Evolutionary conservation across 2,797 vertebrate species (phyloP).

Genomic region (Chiloscyllium punctatum): DNA sequence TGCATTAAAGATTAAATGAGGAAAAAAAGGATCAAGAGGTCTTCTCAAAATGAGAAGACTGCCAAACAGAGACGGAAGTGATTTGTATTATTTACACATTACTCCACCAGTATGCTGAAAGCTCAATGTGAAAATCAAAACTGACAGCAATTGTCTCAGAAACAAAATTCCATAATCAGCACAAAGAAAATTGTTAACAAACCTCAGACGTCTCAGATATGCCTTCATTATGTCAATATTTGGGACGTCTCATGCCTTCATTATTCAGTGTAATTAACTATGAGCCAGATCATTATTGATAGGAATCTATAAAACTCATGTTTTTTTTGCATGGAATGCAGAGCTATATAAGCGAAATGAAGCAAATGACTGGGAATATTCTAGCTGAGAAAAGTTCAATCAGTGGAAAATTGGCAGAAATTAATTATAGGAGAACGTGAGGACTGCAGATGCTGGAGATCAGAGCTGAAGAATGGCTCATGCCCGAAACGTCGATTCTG

Average conservation of each 20-base stretch:
- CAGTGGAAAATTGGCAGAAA: background rate
- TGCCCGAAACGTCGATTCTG: no score
- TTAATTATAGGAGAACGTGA: no score
- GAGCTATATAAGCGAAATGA: background rate
- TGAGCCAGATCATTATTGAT: background rate
- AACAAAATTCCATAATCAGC: background rate
- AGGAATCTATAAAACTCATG: background rate
- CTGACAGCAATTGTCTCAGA: background rate
- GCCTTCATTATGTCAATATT: background rate
- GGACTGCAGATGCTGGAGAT: no score
- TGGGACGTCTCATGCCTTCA: background rate
- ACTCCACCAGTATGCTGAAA: background rate
- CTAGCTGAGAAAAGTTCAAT: background rate
- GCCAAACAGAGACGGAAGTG: background rate
- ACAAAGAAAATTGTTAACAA: background rate
- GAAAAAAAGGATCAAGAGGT: background rate
- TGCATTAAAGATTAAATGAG: background rate
- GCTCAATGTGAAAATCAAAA: background rate
- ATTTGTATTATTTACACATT: background rate
- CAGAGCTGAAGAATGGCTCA: no score
- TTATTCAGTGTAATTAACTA: background rate
- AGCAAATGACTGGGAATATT: background rate
- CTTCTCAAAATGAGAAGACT: background rate
- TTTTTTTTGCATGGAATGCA: background rate
- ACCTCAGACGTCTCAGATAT: background rate